A percentile compares a stretch with the other conserved stretches of the same genome.
These are phyloP conservation scores for Leiothrix lutea DNA, from an alignment of 2,113 vertebrate genomes.

Conservation along the genomic window DNA sequence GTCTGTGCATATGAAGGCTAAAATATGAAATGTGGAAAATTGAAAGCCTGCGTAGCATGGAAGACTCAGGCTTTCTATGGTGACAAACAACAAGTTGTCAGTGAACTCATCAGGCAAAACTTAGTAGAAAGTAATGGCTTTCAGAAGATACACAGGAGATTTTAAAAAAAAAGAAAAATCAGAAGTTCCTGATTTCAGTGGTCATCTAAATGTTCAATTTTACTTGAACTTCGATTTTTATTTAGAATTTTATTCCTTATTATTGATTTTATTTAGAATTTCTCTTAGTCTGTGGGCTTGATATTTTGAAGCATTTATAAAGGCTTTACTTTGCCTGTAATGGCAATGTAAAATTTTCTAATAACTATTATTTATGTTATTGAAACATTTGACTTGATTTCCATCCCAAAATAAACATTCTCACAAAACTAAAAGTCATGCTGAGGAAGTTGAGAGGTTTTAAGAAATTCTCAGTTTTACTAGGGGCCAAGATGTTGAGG, in stretches of 20 bases:
- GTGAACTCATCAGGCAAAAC: background rate
- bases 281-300: background rate
- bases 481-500: background rate
- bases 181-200: background rate
- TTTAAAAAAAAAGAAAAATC: background rate
- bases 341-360: background rate
- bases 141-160: background rate
- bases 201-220: background rate
- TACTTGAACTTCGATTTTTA: background rate
- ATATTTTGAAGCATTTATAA: background rate
- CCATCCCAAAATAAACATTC: background rate
- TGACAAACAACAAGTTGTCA: background rate
- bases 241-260: background rate
- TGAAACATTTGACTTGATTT: background rate
- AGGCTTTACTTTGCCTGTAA: background rate
- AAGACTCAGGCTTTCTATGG: background rate
- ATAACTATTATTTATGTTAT: background rate
- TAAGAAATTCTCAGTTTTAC: background rate
- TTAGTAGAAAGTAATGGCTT: background rate
- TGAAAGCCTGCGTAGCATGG: background rate
- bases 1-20: background rate
- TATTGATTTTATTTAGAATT: background rate
- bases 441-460: background rate
- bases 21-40: background rate
- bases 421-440: background rate